Conservation (phyloP, 2,113 vertebrate genomes). For the Alosa alosa region DNA sequence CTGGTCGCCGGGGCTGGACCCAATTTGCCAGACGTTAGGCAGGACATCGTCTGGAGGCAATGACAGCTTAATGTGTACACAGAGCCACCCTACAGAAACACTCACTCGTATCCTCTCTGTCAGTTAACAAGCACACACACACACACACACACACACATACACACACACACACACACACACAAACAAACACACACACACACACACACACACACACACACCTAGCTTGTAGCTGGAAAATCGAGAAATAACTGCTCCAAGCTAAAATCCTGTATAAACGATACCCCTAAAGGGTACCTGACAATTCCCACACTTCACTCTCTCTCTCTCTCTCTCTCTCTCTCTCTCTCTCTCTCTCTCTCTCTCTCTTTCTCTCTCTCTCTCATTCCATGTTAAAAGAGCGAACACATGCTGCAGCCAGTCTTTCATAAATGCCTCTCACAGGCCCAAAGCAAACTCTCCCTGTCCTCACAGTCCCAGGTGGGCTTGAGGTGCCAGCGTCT, state of each 20-base stretch:
- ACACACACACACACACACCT: background rate
- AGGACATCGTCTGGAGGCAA: constrained; percentile 49
- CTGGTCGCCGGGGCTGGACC: constrained; percentile 12
- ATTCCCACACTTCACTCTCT: background rate
- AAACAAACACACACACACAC: constrained; percentile 9
- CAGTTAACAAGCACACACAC: background rate
- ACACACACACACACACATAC: background rate
- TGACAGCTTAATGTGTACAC: constrained; percentile 45
- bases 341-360: too few species aligned
- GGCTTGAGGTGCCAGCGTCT: background rate
- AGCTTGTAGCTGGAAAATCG: too few species aligned
- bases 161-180: constrained; percentile 18
- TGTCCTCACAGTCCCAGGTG: too few species aligned
- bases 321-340: too few species aligned
- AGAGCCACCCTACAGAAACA: background rate
- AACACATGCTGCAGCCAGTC: constrained; percentile 11
- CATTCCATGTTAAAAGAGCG: background rate
- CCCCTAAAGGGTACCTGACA: background rate
- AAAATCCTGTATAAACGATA: too few species aligned
- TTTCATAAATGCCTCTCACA: background rate
- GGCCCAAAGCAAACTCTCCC: background rate
- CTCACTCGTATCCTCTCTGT: background rate
- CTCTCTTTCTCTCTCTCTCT: background rate
- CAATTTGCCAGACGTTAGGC: constrained; percentile 43
- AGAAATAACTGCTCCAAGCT: too few species aligned